These are phyloP conservation scores for Zelleria hepariella DNA, from an alignment of 2,888 invertebrate genomes.

Conservation along the genomic window DNA sequence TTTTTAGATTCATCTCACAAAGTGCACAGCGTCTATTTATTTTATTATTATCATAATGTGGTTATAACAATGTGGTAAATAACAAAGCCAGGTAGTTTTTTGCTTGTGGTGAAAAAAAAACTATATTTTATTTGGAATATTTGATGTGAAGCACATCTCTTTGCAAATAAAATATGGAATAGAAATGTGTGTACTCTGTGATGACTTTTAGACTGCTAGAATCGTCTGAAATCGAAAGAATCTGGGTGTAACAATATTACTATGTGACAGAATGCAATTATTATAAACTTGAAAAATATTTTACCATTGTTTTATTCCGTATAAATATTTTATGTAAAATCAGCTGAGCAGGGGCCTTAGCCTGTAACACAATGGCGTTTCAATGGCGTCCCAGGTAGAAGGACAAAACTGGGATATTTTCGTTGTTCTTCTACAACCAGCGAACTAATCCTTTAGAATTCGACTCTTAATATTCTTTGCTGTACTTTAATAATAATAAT, in stretches of 20 bases:
- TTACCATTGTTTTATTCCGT: constrained; percentile 26
- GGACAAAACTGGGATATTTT: no score
- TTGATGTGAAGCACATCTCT: constrained; percentile 5
- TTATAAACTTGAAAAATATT: constrained; percentile 40
- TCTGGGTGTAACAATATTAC: constrained; percentile 58
- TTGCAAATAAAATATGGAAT: constrained; percentile 7
- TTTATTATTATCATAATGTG: not conserved
- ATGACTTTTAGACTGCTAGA: constrained; percentile 40
- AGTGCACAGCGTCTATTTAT: not conserved
- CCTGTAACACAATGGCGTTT: no score
- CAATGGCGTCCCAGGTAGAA: no score
- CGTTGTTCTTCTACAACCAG: no score
- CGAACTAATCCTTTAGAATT: no score
- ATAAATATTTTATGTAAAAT: no score
- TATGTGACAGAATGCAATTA: constrained; percentile 62
- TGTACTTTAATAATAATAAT: no score
- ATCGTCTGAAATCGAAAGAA: constrained; percentile 47
- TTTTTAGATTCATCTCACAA: constrained; percentile 14
- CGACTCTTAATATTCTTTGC: no score
- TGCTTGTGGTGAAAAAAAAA: not conserved
- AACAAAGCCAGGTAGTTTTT: not conserved
- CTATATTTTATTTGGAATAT: not conserved
- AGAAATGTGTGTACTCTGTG: constrained; percentile 12
- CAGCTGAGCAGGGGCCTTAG: no score
- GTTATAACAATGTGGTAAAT: not conserved